Conservation (phyloP, 2,797 vertebrate genomes). For the Cynopterus sphinx region DNA sequence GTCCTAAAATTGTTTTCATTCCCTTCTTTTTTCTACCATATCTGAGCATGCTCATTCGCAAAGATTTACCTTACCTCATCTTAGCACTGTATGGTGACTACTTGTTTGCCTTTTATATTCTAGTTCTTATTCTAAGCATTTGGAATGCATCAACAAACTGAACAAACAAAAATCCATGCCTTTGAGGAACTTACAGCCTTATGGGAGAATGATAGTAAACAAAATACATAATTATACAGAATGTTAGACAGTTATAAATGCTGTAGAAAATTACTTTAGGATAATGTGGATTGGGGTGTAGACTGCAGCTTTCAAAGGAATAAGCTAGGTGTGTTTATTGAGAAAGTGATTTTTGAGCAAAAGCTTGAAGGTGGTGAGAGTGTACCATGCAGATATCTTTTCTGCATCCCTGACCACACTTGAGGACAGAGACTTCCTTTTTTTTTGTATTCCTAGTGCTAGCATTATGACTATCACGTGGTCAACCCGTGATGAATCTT, state of each 20-base stretch:
- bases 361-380: neutral
- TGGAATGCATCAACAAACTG: neutral
- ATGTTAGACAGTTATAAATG: slow-evolving; percentile 2
- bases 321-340: neutral
- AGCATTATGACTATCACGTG: neutral
- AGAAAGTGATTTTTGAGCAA: neutral
- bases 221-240: neutral
- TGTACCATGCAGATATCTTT: neutral
- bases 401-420: neutral
- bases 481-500: neutral
- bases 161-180: neutral
- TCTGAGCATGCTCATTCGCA: neutral
- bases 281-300: neutral
- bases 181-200: neutral
- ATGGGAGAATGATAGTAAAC: neutral
- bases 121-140: neutral
- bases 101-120: neutral
- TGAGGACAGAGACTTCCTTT: neutral
- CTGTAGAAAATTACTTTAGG: neutral
- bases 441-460: neutral
- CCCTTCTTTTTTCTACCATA: neutral
- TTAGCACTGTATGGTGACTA: neutral
- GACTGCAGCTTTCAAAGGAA: neutral
- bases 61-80: neutral
- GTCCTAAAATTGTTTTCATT: neutral